Conservation (phyloP, 1,140 invertebrate genomes). For the Periplaneta americana region DNA sequence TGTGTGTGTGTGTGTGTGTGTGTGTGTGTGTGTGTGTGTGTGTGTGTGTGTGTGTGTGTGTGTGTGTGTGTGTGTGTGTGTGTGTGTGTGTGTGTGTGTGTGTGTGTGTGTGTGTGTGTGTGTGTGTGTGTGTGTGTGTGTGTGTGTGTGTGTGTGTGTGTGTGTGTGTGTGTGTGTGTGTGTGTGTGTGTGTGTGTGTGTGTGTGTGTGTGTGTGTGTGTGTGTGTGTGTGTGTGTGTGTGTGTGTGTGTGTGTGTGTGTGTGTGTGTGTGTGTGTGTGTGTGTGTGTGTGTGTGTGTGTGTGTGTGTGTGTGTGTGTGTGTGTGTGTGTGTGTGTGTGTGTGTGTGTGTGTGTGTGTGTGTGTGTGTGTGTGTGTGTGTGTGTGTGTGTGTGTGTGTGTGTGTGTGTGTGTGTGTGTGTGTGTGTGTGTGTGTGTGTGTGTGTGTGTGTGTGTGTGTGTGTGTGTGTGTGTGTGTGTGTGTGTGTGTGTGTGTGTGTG, state of each 20-base stretch:
- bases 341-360: not conserved
- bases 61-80: no score
- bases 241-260: not conserved
- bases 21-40: no score
- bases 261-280: not conserved
- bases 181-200: no score
- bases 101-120: no score
- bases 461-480: not conserved
- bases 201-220: no score
- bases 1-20: not conserved
- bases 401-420: conserved; percentile 5
- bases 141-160: no score
- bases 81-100: no score
- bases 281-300: conserved; percentile 1
- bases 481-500: no score
- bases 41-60: no score
- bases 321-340: not conserved
- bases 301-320: not conserved
- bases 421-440: conserved; percentile 5
- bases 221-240: not conserved
- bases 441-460: conserved; percentile 5
- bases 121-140: no score
- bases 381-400: conserved; percentile 5
- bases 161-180: no score
- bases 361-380: conserved; percentile 5